Percentiles rank a stretch among this genome's conserved stretches.
These are phyloP conservation scores for Athetis lepigone DNA, from an alignment of 2,888 invertebrate genomes.

Conservation along the genomic window DNA sequence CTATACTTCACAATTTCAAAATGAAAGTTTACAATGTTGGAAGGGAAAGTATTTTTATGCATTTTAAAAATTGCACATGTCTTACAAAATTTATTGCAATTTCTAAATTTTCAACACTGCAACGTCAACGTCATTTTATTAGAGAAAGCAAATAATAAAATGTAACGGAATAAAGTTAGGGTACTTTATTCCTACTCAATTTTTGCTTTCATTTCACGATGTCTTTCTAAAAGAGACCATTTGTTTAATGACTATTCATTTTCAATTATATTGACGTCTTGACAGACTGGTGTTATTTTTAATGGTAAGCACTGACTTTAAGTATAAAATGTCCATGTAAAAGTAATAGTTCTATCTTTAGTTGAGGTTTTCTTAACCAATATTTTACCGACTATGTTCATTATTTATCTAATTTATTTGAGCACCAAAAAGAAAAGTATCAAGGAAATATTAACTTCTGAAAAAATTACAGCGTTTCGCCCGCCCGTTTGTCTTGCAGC, in stretches of 20 bases:
- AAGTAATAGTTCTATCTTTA: neutral
- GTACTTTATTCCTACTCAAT: conserved; percentile 39
- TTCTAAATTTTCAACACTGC: conserved; percentile 39
- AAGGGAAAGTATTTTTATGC: conserved; percentile 2
- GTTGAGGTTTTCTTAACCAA: neutral
- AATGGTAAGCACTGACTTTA: conserved; percentile 15
- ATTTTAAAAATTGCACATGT: conserved; percentile 18
- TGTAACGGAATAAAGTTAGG: conserved; percentile 41
- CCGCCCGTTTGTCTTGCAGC: conserved; percentile 40
- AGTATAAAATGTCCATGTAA: neutral
- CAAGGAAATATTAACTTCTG: neutral
- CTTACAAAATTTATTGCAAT: conserved; percentile 14
- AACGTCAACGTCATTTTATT: conserved; percentile 46
- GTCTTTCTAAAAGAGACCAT: conserved; percentile 35
- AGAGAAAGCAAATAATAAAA: conserved; percentile 61
- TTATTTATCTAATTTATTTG: neutral
- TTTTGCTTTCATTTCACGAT: conserved; percentile 65
- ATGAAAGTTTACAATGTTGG: conserved; percentile 11
- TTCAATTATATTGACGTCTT: conserved; percentile 31
- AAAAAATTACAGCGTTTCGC: conserved; percentile 19
- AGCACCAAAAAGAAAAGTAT: conserved; percentile 11
- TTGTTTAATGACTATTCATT: conserved; percentile 48
- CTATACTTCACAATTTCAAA: conserved; percentile 6
- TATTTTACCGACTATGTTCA: neutral
- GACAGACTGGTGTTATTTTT: conserved; percentile 11